These are phyloP conservation scores for Colletes collaris DNA, from an alignment of 2,888 invertebrate species.

Conservation along the genomic window DNA sequence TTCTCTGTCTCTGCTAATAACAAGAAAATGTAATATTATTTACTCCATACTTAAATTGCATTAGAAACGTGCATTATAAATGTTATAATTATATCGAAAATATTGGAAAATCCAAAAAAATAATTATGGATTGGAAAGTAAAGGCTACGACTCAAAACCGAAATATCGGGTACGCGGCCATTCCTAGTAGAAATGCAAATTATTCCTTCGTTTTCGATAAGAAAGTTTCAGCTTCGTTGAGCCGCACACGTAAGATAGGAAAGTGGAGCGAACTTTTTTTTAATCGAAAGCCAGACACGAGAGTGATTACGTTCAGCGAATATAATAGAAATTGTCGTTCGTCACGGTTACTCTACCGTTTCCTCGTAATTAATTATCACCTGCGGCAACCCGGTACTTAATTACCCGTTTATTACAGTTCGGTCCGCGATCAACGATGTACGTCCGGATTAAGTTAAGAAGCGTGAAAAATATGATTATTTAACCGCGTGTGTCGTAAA, in stretches of 20 bases:
- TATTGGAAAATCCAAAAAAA: no score
- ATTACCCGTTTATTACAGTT: neutral
- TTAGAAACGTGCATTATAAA: no score
- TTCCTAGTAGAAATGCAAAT: neutral
- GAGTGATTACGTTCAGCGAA: neutral
- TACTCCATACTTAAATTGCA: no score
- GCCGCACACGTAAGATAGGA: neutral
- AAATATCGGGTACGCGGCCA: no score
- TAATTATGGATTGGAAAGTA: no score
- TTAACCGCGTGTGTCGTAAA: neutral
- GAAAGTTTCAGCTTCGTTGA: conserved; percentile 20
- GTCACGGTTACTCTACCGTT: conserved; percentile 25
- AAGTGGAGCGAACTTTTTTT: conserved; percentile 32
- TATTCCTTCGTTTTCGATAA: conserved; percentile 1
- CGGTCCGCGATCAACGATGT: neutral
- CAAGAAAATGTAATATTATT: no score
- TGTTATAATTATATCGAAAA: no score
- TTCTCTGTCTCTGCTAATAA: no score
- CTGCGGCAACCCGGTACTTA: neutral
- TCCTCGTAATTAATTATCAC: conserved; percentile 21
- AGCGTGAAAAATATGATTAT: conserved; percentile 14
- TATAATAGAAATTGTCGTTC: conserved; percentile 10
- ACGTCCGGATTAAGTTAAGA: conserved; percentile 7
- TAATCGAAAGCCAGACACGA: conserved; percentile 30
- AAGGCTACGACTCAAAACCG: no score